A percentile compares a stretch with the other conserved stretches of the same genome.
Conservation (phyloP, 1,140 invertebrate species). For the Globodera ellingtonae region DNA sequence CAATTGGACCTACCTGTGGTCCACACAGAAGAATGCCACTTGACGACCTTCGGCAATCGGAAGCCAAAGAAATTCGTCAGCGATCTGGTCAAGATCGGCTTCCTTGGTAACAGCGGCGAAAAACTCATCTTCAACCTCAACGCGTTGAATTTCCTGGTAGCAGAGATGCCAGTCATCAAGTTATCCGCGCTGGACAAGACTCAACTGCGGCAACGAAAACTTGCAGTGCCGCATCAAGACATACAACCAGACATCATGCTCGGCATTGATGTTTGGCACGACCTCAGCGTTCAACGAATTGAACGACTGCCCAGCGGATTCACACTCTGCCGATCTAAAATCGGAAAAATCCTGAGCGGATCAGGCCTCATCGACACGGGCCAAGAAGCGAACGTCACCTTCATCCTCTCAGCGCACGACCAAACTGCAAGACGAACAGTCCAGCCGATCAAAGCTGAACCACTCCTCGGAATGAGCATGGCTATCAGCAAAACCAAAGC, state of each 20-base stretch:
- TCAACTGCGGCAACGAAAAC: neutral
- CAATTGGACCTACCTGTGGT: neutral
- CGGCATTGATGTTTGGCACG: constrained; percentile 4
- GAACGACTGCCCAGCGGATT: neutral
- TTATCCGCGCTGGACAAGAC: neutral
- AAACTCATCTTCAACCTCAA: constrained; percentile 6
- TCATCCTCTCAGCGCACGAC: no score
- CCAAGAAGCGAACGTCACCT: no score
- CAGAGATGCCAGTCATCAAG: neutral
- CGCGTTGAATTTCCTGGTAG: neutral
- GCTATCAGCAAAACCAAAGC: no score
- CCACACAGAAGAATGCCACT: neutral
- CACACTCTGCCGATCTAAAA: neutral
- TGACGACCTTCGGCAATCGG: neutral
- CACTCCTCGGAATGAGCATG: no score
- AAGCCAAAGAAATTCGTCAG: constrained; percentile 8
- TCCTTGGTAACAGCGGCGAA: neutral
- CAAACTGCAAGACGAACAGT: no score
- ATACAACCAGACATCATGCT: constrained; percentile 2
- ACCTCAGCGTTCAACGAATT: neutral
- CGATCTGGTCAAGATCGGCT: neutral
- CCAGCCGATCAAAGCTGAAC: no score
- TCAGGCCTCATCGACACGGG: neutral
- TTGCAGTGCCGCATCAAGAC: neutral
- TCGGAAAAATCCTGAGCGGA: constrained; percentile 6